phyloP scores from a whole-genome alignment of 2,113 vertebrate genomes.

The Calcarius ornatus region DNA sequence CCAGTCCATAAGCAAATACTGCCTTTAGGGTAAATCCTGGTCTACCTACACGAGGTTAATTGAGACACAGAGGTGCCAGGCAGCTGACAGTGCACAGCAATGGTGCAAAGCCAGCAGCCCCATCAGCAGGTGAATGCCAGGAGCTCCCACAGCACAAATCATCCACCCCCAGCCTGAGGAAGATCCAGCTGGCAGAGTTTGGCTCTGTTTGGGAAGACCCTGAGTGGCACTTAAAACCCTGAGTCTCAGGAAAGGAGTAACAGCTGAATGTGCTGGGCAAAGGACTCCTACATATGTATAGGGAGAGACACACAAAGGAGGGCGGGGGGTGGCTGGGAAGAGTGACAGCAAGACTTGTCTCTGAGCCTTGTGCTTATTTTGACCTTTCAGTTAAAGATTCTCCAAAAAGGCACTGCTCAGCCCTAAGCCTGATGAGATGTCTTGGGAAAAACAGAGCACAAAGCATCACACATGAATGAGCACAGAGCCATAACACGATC shows the following conservation, averaged over 20 bases:
- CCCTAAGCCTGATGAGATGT: constrained; percentile 7
- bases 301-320: constrained; percentile 13
- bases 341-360: background rate
- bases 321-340: background rate
- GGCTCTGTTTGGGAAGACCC: background rate
- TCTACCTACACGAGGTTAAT: background rate
- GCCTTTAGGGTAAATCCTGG: background rate
- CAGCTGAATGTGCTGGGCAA: background rate
- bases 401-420: constrained; percentile 10
- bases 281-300: constrained; percentile 24
- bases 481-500: background rate
- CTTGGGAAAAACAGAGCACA: constrained; percentile 50
- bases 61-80: background rate
- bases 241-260: background rate
- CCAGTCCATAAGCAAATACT: background rate
- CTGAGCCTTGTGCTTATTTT: constrained; percentile 17
- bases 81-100: background rate
- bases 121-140: background rate
- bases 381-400: constrained; percentile 50
- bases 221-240: background rate
- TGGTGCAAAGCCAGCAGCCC: background rate
- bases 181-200: background rate
- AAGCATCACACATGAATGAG: constrained; percentile 36
- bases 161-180: background rate
- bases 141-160: background rate